These are phyloP conservation scores for Callipepla californica DNA, from an alignment of 2,113 vertebrate species.

Conservation along the genomic window DNA sequence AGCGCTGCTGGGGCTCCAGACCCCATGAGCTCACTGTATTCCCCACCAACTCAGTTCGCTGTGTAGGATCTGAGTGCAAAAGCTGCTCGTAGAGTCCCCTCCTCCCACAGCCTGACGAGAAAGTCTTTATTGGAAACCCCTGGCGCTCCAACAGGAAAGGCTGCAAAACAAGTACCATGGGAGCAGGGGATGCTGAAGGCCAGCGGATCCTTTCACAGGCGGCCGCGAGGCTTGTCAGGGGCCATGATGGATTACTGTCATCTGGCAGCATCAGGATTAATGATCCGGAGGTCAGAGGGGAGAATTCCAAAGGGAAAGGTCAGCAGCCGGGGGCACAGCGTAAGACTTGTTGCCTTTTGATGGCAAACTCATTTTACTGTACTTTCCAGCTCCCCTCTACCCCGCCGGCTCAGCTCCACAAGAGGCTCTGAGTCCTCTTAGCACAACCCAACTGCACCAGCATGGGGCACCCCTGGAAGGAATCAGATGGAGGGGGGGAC, in stretches of 20 bases:
- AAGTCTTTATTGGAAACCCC: slow-evolving; percentile 74
- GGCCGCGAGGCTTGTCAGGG: slow-evolving; percentile 76
- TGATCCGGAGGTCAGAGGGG: slow-evolving; percentile 82
- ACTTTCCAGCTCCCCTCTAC: slow-evolving; percentile 12
- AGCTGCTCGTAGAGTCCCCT: background rate
- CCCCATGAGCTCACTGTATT: background rate
- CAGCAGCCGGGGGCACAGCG: slow-evolving; percentile 66
- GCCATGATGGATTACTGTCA: slow-evolving; percentile 87
- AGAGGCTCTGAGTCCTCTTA: too few relatives aligned
- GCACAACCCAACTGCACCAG: fast-evolving
- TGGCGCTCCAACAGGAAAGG: slow-evolving; percentile 69
- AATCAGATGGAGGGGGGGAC: background rate
- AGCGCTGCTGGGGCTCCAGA: fast-evolving
- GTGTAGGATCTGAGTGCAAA: background rate
- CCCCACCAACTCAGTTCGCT: background rate
- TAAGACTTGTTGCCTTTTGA: slow-evolving; percentile 84
- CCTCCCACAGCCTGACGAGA: slow-evolving; percentile 38
- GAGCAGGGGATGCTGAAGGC: slow-evolving; percentile 40
- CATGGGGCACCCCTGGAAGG: background rate
- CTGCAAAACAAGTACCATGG: slow-evolving; percentile 72
- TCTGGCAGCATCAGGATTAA: slow-evolving; percentile 84
- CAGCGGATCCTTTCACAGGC: slow-evolving; percentile 60
- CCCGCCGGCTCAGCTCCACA: background rate
- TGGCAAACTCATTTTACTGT: slow-evolving; percentile 77
- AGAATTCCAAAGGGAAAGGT: slow-evolving; percentile 86